Percentiles rank a stretch among this genome's conserved stretches.
phyloP scores from a whole-genome alignment of 2,113 vertebrate species.

The Apodemus sylvaticus region DNA sequence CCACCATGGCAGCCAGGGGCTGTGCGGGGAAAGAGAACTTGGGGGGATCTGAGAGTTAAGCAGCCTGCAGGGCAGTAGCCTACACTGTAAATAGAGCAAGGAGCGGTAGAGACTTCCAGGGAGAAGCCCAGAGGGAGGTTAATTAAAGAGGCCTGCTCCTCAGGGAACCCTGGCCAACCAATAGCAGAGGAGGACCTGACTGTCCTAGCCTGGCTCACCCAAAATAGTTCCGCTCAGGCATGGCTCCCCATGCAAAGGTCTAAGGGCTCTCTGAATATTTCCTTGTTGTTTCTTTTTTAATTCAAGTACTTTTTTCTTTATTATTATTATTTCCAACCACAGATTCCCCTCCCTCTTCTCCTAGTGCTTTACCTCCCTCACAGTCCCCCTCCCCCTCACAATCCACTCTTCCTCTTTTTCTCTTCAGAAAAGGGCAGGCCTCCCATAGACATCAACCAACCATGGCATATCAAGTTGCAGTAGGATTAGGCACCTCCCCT shows the following conservation, averaged over 20 bases:
- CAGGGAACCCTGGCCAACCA: not conserved
- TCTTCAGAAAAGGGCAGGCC: not conserved
- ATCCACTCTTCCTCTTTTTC: not conserved
- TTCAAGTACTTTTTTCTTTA: not conserved
- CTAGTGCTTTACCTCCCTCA: not conserved
- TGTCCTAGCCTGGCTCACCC: not conserved
- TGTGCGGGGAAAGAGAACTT: not conserved
- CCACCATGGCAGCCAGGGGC: not conserved
- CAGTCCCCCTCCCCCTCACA: rapidly evolving
- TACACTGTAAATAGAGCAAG: not conserved
- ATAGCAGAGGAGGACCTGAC: not conserved
- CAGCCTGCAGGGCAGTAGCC: not conserved
- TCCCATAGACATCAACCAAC: not conserved
- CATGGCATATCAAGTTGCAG: not conserved
- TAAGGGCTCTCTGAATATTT: not conserved
- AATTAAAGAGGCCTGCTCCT: not conserved
- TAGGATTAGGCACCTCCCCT: not conserved
- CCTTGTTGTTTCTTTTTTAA: not conserved
- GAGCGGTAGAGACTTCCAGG: not conserved
- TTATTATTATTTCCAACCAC: not conserved
- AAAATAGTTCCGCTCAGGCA: not conserved
- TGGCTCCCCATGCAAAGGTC: not conserved
- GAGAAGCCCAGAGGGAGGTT: not conserved
- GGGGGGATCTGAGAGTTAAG: not conserved
- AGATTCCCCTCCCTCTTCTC: not conserved